Evolutionary conservation across 1,140 invertebrate species (phyloP).

Genomic region (Zaprionus tsacasi): DNA sequence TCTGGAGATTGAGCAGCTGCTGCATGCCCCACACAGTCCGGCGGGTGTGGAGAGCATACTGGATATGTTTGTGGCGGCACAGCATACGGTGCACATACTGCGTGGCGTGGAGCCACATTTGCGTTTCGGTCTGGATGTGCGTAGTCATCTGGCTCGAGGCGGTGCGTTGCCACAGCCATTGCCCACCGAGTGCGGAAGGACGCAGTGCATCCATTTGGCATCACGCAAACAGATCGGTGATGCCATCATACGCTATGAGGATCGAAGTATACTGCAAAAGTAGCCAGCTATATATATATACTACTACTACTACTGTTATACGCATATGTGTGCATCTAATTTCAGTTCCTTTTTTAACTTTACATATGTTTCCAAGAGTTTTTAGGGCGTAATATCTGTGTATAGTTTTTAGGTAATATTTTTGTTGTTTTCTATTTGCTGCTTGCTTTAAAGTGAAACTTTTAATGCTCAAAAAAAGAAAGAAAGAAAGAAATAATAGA

Average conservation of each 20-base stretch:
- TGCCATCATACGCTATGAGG: slow-evolving; percentile 81
- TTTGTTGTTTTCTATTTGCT: slow-evolving; percentile 34
- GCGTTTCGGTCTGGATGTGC: slow-evolving; percentile 71
- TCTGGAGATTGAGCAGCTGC: slow-evolving; percentile 86
- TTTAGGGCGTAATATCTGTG: not conserved
- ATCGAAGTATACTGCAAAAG: slow-evolving; percentile 79
- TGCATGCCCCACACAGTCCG: slow-evolving; percentile 51
- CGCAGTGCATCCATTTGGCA: slow-evolving; percentile 80
- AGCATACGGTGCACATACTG: slow-evolving; percentile 77
- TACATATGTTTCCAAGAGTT: slow-evolving; percentile 25
- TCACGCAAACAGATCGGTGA: slow-evolving; percentile 83
- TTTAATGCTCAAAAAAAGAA: slow-evolving; percentile 65
- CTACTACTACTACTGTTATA: slow-evolving; percentile 45
- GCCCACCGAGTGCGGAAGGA: slow-evolving; percentile 38
- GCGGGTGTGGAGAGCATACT: slow-evolving; percentile 70
- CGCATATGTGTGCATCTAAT: slow-evolving; percentile 19
- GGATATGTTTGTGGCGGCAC: slow-evolving; percentile 81
- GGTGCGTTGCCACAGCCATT: slow-evolving; percentile 38
- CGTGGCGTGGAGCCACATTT: slow-evolving; percentile 81
- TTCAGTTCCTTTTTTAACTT: slow-evolving; percentile 70
- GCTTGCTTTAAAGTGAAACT: slow-evolving; percentile 74
- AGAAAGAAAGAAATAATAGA: slow-evolving; percentile 32
- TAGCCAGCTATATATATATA: slow-evolving; percentile 48
- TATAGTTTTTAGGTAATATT: slow-evolving; percentile 46
- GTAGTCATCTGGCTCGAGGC: slow-evolving; percentile 58